Base-by-base conservation (phyloP, 92 coral and sea anemone species). In the Hydrozoanthus gracilis region DNA sequence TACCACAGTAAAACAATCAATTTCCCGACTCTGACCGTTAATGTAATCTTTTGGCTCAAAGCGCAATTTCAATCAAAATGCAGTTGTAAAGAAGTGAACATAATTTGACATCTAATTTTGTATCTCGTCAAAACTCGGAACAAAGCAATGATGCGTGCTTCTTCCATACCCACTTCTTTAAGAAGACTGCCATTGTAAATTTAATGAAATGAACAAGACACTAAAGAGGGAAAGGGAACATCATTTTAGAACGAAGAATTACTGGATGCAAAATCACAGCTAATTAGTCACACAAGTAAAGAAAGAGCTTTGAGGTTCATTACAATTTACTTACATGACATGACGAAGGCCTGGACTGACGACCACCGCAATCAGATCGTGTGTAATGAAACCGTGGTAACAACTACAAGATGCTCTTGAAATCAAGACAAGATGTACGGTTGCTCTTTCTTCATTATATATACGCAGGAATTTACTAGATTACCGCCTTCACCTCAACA, bases 251-350 rank as follows among this genome's bases (percentile, higher is more conserved):
- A 5, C 5, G 12, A 6, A 68, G 45, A 15, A 6, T 27, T 45
- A 7, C 8, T 2, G 46, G 44, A 8, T 48, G 44, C 71, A 27
- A 27, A 65, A 48, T 51, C 62, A 10, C 20, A 16, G 73, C n/a
- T 17, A 17, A 6, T 6, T 9, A 80, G 61, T 20, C 14, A 44
- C 51, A 39, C 47, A 27, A 54, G 18, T 3, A 48, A 47, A 18
- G 12, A 44, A 4, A 27, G 27, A 50, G 10, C 8, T 62, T 62
- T 18, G 50, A 48, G 51, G 7, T 16, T 74, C 79, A 44, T 47
- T 74, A 73, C 18, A 64, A 51, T 75, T 62, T 62, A 80, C 85
- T 80, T 80, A 80, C 85, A 80, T 64, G 85, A 65, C 85, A 80
- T 80, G 85, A 74, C 48, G 14, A 8, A 62, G 80, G 16, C 51